A percentile compares a stretch with the other conserved stretches of the same genome.
phyloP scores from a whole-genome alignment of 2,888 invertebrate genomes.

The Rhyacophila evoluta region DNA sequence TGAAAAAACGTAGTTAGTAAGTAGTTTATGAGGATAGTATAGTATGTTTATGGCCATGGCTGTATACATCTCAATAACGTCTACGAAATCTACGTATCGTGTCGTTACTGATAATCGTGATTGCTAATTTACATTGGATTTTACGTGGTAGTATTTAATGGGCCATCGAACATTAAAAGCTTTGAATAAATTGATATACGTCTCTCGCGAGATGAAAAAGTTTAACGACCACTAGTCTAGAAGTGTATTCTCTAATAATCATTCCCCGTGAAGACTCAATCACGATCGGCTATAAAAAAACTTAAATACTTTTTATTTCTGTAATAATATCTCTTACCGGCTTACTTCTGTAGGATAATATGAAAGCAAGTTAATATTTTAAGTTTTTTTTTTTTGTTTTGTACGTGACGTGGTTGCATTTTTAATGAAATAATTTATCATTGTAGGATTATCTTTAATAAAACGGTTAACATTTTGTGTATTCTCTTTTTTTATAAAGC shows the following conservation, averaged over 20 bases:
- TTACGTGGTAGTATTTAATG: too few species aligned
- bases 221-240: not conserved
- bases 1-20: too few species aligned
- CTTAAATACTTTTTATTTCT: not conserved
- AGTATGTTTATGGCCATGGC: too few species aligned
- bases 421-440: not conserved
- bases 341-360: not conserved
- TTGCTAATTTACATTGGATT: too few species aligned
- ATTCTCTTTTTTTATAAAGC: not conserved
- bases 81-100: too few species aligned
- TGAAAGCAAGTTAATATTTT: not conserved
- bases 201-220: not conserved
- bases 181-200: too few species aligned
- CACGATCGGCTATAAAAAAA: constrained; percentile 32
- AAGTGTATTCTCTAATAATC: constrained; percentile 22
- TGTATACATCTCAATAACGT: too few species aligned
- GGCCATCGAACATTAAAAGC: too few species aligned
- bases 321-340: not conserved
- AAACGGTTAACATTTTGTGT: not conserved
- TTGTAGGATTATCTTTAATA: not conserved
- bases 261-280: constrained; percentile 43
- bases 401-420: not conserved
- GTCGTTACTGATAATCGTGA: too few species aligned
- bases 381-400: not conserved
- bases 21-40: too few species aligned